Evolutionary conservation across 2,797 vertebrate species (phyloP).

Genomic region (Scolopax bukidnonensis): DNA sequence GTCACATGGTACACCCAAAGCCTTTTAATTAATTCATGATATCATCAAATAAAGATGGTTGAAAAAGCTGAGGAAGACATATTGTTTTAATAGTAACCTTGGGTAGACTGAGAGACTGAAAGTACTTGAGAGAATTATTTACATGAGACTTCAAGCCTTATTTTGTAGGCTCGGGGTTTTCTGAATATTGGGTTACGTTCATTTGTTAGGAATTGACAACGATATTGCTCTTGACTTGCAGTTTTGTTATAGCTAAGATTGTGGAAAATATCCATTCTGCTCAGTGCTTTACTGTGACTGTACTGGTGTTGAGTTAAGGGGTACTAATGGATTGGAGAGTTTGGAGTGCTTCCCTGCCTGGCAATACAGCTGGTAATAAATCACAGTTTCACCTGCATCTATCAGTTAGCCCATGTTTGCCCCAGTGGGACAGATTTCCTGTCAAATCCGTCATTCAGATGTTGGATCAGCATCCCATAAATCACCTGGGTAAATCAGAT

Average conservation of each 20-base stretch:
- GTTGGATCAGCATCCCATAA: constrained; percentile 27
- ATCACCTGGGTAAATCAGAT: constrained; percentile 60
- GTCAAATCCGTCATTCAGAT: constrained; percentile 15
- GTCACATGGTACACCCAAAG: not conserved
- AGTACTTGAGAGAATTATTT: not conserved
- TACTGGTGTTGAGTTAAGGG: not conserved
- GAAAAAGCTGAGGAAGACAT: not conserved
- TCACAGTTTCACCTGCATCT: constrained; percentile 1
- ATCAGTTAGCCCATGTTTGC: not conserved
- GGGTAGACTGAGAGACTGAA: not conserved
- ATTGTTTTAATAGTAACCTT: not conserved
- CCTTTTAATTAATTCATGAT: not conserved
- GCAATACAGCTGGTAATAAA: not conserved
- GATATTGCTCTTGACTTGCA: not conserved
- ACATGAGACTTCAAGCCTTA: not conserved
- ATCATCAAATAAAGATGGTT: not conserved
- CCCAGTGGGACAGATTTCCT: constrained; percentile 36
- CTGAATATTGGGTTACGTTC: not conserved
- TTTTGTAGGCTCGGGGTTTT: not conserved
- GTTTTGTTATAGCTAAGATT: not conserved
- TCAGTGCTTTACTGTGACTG: not conserved
- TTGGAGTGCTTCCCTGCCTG: not conserved
- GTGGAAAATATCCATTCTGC: not conserved
- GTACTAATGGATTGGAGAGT: not conserved
- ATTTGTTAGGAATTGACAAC: not conserved